Evolutionary conservation across 2,113 vertebrate species (phyloP), one percentile per base, ranked within the genome.

Genomic region (Madoqua kirkii): DNA sequence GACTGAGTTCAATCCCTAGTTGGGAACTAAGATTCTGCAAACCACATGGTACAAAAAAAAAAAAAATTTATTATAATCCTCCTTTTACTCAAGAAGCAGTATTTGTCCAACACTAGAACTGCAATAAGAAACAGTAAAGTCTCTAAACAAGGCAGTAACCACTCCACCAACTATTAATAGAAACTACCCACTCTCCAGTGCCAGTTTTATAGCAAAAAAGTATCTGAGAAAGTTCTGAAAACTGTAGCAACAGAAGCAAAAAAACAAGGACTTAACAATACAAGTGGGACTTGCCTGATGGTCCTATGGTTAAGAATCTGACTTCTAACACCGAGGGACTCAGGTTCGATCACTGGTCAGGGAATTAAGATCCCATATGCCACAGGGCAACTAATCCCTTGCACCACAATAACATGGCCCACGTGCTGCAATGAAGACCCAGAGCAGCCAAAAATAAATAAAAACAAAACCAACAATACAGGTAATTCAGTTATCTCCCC

Each of bases 161-260:
- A 57, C 25, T 5, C 25, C 85, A 92, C 21, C 50, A 94, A 84
- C 16, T 31, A 94, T 71, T 71, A 71, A 71, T 71, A 71, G 23
- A 91, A 96, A 92, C 9, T 31, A 89, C 45, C 45, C 25, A 13
- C 31, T 87, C 74, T 96, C 43, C 6, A n/a, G 21, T 54, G 62
- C 25, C 83, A 67, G 40, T 89, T 94, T 92, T 57, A 89, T 31
- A 76, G 48, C 45, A 50, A 57, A 92, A 78, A 92, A 7, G 14
- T 25, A 81, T 52, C 33, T 17, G 13, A 92, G 52, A 86, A 94
- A 83, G 55, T 40, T 89, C 48, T 89, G 60, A 96, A 94, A 92
- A 7, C 59, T 92, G 54, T 64, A 27, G 54, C 57, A 91, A 87
- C 50, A 50, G 29, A 92, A 86, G 27, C 27, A 95, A 97, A 97